Conservation (phyloP, 2,797 vertebrate species). For the Cossypha polioptera region DNA sequence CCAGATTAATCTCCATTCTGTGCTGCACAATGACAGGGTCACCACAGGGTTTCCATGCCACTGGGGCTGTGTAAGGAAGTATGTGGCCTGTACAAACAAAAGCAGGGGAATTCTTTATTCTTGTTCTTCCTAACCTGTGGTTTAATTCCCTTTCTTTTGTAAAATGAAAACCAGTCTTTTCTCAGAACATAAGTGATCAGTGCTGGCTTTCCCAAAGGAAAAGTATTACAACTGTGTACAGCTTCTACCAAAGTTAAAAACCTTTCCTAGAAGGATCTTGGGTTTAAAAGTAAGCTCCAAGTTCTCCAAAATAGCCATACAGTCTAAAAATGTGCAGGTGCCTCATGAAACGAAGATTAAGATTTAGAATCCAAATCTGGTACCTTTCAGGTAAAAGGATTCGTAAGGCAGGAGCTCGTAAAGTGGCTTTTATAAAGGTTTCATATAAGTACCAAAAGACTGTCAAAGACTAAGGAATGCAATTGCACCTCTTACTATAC, state of each 20-base stretch:
- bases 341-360: constrained; percentile 26
- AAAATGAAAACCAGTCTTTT: constrained; percentile 38
- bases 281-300: not conserved
- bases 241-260: constrained; percentile 27
- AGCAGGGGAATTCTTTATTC: constrained; percentile 43
- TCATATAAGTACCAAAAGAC: not conserved
- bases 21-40: constrained; percentile 41
- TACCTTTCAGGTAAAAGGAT: constrained; percentile 32
- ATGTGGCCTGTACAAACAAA: not conserved
- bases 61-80: not conserved
- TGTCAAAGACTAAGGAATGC: not conserved
- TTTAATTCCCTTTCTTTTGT: constrained; percentile 45
- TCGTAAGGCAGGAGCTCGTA: not conserved
- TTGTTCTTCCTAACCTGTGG: constrained; percentile 15
- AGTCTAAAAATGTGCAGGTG: not conserved
- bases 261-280: constrained; percentile 31
- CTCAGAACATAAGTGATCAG: constrained; percentile 43
- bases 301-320: not conserved
- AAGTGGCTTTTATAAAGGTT: not conserved
- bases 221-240: constrained; percentile 35
- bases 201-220: constrained; percentile 35
- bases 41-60: constrained; percentile 35
- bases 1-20: constrained; percentile 52
- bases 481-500: not conserved
- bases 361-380: constrained; percentile 19